A percentile compares a stretch with the other conserved stretches of the same genome.
Evolutionary conservation across 2,113 vertebrate species (phyloP).

Genomic region (Myodes glareolus): DNA sequence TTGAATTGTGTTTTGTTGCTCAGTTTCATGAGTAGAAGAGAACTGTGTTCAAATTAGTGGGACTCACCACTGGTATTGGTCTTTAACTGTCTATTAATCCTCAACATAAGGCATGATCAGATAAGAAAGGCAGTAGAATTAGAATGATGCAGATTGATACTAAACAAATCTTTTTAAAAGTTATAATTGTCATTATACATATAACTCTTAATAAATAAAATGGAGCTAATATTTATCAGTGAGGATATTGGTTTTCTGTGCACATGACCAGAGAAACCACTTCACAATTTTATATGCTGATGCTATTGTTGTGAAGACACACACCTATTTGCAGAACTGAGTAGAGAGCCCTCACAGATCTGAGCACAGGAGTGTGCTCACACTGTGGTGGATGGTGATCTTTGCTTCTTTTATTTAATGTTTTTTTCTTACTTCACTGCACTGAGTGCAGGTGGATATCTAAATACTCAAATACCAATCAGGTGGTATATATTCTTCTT

Average conservation of each 20-base stretch:
- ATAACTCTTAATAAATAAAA: neutral
- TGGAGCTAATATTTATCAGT: neutral
- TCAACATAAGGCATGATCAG: too few relatives aligned
- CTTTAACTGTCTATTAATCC: too few relatives aligned
- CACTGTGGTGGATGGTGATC: neutral
- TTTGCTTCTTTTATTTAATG: neutral
- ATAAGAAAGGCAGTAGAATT: too few relatives aligned
- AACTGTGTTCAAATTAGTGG: too few relatives aligned
- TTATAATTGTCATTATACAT: neutral
- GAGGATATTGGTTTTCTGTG: neutral
- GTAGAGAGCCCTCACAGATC: neutral
- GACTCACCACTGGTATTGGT: too few relatives aligned
- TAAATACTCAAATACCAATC: neutral
- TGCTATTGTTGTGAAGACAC: neutral
- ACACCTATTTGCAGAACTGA: neutral
- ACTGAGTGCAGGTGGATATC: neutral
- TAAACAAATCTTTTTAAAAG: neutral
- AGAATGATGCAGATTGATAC: neutral
- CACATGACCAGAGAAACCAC: neutral
- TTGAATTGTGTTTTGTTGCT: too few relatives aligned
- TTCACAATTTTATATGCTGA: neutral
- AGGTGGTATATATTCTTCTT: neutral
- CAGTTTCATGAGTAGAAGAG: too few relatives aligned
- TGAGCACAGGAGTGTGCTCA: neutral
- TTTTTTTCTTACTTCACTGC: neutral